A percentile compares a stretch with the other conserved stretches of the same genome.
Evolutionary conservation across 2,797 vertebrate species (phyloP).

Genomic region (Clarias laeviceps): DNA sequence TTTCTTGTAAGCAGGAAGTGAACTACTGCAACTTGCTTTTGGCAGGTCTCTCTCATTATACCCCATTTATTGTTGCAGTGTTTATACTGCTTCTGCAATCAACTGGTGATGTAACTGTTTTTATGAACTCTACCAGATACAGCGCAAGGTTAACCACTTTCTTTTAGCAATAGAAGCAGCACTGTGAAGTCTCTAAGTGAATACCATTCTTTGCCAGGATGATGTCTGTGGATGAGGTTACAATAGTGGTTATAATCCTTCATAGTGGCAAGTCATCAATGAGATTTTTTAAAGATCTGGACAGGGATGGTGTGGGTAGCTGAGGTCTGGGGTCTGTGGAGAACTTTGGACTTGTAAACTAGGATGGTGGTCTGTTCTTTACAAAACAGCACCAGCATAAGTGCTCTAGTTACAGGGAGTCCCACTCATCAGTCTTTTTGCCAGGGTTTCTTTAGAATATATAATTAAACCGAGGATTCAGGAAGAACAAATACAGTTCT

Average conservation of each 20-base stretch:
- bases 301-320: not conserved
- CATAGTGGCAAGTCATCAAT: not conserved
- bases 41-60: not conserved
- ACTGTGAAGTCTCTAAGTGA: not conserved
- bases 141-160: not conserved
- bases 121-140: not conserved
- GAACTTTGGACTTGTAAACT: not conserved
- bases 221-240: not conserved
- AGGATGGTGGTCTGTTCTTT: not conserved
- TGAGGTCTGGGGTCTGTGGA: not conserved
- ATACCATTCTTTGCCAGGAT: not conserved
- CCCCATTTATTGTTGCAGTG: not conserved
- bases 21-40: not conserved
- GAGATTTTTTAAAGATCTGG: not conserved
- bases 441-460: not conserved
- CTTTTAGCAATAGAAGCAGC: not conserved
- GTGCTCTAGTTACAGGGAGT: not conserved
- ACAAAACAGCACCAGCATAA: not conserved
- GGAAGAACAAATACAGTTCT: not conserved
- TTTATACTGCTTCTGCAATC: not conserved
- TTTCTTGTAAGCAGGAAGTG: not conserved
- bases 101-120: not conserved
- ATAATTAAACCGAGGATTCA: not conserved
- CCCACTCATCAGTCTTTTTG: not conserved
- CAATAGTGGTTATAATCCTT: not conserved